A percentile compares a stretch with the other conserved stretches of the same genome.
These are phyloP conservation scores for Valencia hispanica DNA, from an alignment of 2,797 vertebrate species.

Conservation along the genomic window DNA sequence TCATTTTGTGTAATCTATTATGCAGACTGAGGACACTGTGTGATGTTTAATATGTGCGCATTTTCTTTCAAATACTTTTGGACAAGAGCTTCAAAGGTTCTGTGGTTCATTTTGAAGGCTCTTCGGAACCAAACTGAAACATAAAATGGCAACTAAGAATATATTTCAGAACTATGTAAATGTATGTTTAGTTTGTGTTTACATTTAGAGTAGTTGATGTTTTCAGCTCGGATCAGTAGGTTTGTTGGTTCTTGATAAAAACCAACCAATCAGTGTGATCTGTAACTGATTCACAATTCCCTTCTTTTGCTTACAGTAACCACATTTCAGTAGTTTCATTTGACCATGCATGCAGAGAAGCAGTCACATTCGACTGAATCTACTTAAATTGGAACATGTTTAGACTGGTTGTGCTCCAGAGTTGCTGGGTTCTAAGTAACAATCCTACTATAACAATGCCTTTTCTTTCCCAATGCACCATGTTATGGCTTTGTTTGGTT, in stretches of 20 bases:
- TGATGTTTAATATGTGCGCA: neutral
- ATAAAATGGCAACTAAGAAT: neutral
- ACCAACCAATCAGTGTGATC: neutral
- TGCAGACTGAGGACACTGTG: neutral
- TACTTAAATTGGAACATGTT: neutral
- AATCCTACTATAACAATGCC: neutral
- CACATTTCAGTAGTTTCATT: neutral
- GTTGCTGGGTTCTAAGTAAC: neutral
- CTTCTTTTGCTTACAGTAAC: neutral
- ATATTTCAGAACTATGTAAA: neutral
- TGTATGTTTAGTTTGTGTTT: neutral
- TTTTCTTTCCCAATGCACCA: neutral
- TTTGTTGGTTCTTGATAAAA: neutral
- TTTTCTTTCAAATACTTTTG: neutral
- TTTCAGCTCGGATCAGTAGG: neutral
- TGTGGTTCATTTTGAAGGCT: neutral
- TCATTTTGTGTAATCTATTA: neutral
- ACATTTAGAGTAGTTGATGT: neutral
- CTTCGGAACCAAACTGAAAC: neutral
- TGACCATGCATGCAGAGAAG: neutral
- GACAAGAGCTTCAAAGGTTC: neutral
- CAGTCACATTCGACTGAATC: neutral
- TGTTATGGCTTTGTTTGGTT: constrained; percentile 2
- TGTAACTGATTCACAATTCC: neutral
- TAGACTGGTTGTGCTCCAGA: neutral